phyloP scores from a whole-genome alignment of 2,113 vertebrate genomes.

The Columba livia region DNA sequence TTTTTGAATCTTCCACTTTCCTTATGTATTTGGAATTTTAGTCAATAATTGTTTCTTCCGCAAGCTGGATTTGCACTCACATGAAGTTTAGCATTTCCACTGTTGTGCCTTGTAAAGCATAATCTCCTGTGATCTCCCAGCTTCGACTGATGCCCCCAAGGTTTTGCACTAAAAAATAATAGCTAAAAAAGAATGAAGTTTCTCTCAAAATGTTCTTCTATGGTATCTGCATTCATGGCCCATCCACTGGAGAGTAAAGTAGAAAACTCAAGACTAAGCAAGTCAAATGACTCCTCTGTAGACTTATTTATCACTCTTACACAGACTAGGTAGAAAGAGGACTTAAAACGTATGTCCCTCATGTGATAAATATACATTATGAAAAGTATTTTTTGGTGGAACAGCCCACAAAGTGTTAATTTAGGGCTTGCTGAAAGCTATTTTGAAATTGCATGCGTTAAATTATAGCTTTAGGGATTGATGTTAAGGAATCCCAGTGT shows the following conservation, averaged over 20 bases:
- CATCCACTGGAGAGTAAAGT: background rate
- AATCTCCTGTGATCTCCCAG: background rate
- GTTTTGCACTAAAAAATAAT: background rate
- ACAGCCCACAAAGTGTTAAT: background rate
- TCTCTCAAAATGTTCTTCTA: no score
- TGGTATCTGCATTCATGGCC: background rate
- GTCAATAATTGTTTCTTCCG: background rate
- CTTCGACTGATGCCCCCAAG: rapidly evolving
- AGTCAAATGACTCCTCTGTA: background rate
- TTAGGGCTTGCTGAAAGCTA: background rate
- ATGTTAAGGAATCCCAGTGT: background rate
- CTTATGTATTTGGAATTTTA: background rate
- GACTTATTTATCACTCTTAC: background rate
- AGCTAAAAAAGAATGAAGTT: no score
- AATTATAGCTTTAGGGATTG: background rate
- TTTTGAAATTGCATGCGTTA: background rate
- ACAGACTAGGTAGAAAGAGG: background rate
- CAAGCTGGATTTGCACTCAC: background rate
- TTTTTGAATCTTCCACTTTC: background rate
- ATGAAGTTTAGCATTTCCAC: background rate
- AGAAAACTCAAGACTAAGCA: background rate
- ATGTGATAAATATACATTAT: background rate
- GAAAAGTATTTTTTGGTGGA: background rate
- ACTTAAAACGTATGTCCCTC: background rate
- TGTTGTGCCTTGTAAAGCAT: background rate